Percentiles rank a stretch among this genome's conserved stretches.
Evolutionary conservation across 2,888 invertebrate species (phyloP).

Genomic region (Chloroclystis v-ata): DNA sequence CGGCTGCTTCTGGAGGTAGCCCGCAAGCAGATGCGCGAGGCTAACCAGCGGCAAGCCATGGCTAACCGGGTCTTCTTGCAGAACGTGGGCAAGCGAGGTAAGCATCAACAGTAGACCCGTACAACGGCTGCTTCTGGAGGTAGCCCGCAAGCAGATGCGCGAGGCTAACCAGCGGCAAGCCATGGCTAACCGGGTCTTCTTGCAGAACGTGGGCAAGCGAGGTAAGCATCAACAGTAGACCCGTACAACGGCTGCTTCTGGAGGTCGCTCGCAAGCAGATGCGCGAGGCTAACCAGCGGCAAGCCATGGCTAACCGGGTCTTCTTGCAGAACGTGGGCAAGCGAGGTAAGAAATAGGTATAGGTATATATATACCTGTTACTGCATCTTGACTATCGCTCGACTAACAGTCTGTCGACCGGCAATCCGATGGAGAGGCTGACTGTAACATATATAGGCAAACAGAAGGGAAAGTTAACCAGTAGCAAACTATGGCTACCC

Average conservation of each 20-base stretch:
- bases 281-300: slow-evolving; percentile 83
- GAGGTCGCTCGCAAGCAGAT: slow-evolving; percentile 92
- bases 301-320: slow-evolving; percentile 84
- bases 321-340: slow-evolving; percentile 88
- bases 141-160: slow-evolving; percentile 88
- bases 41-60: slow-evolving; percentile 82
- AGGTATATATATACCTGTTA: no score
- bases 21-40: slow-evolving; percentile 87
- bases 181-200: slow-evolving; percentile 84
- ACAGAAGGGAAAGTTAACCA: slow-evolving; percentile 85
- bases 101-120: no score
- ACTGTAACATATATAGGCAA: no score
- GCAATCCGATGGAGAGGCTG: no score
- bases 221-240: no score
- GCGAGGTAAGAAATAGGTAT: slow-evolving; percentile 72
- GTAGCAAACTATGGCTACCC: slow-evolving; percentile 84
- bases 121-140: slow-evolving; percentile 88
- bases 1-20: slow-evolving; percentile 89
- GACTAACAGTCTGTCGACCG: no score
- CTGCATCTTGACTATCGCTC: slow-evolving; percentile 89
- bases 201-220: slow-evolving; percentile 88
- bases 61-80: slow-evolving; percentile 86
- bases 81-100: slow-evolving; percentile 86
- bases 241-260: slow-evolving; percentile 86
- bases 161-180: slow-evolving; percentile 84